phyloP scores from a whole-genome alignment of 92 coral and sea anemone genomes.

The Desmophyllum pertusum region DNA sequence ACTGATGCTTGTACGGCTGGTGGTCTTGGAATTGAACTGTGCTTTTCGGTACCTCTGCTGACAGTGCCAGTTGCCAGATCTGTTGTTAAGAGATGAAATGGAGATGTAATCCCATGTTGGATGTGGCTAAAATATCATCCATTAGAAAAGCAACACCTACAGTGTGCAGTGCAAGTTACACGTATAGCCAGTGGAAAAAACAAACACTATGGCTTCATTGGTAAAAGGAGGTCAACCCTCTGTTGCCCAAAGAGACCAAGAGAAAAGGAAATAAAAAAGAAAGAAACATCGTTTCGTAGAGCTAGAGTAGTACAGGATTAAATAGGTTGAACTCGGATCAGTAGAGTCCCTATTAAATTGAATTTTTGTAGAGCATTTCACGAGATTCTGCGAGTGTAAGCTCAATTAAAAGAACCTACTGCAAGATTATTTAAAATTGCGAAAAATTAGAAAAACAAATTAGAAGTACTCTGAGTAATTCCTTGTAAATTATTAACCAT shows the following conservation, averaged over 20 bases:
- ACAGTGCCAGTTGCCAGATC: slow-evolving; percentile 98
- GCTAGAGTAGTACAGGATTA: background rate
- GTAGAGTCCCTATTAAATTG: background rate
- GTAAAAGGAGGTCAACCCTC: no score
- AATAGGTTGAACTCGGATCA: background rate
- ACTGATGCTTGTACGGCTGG: slow-evolving; percentile 58
- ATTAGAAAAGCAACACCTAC: background rate
- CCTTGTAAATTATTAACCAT: background rate
- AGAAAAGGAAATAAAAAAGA: background rate
- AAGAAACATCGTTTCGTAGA: background rate
- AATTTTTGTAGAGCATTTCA: no score
- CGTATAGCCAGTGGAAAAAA: background rate
- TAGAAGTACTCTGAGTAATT: background rate
- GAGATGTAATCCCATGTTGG: background rate
- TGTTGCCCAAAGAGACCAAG: no score
- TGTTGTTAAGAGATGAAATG: slow-evolving; percentile 15
- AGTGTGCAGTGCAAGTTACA: background rate
- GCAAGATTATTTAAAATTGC: background rate
- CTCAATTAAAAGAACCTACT: background rate
- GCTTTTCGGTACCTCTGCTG: slow-evolving; percentile 71
- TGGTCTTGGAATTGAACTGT: slow-evolving; percentile 81
- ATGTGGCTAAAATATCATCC: no score
- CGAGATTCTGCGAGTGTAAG: background rate
- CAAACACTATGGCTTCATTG: background rate
- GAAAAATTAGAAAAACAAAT: no score